Evolutionary conservation across 1,140 invertebrate genomes (phyloP).

Genomic region (Mya arenaria): DNA sequence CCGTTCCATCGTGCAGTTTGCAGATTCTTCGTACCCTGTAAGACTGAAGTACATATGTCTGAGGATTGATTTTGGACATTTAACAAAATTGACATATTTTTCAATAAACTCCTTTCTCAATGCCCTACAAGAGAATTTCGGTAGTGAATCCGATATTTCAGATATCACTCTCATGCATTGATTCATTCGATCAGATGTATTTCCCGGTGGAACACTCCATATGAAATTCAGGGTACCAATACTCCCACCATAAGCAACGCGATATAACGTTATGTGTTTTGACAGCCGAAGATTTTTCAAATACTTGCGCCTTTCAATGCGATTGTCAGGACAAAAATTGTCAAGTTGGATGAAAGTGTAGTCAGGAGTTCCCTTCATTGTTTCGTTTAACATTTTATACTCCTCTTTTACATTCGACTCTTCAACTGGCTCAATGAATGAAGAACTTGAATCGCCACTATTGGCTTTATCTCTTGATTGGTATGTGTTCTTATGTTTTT

Average conservation of each 20-base stretch:
- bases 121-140: slow-evolving; percentile 43
- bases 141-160: neutral
- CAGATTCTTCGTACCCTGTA: neutral
- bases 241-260: slow-evolving; percentile 27
- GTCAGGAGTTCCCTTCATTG: too few relatives aligned
- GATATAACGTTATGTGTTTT: slow-evolving; percentile 14
- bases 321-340: neutral
- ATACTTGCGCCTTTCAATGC: slow-evolving; percentile 26
- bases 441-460: neutral
- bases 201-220: slow-evolving; percentile 23
- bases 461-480: neutral
- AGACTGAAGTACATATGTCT: slow-evolving; percentile 45
- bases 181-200: neutral
- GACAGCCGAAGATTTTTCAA: slow-evolving; percentile 8
- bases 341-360: too few relatives aligned
- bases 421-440: neutral
- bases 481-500: slow-evolving; percentile 14
- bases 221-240: slow-evolving; percentile 43
- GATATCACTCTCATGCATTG: slow-evolving; percentile 5
- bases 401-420: too few relatives aligned
- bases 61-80: slow-evolving; percentile 34
- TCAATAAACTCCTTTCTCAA: slow-evolving; percentile 48
- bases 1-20: neutral
- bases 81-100: slow-evolving; percentile 16
- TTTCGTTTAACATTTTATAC: too few relatives aligned